Evolutionary conservation across 1,140 invertebrate species (phyloP), one percentile per base, ranked within the genome.

Genomic region (Hycleus cichorii): DNA sequence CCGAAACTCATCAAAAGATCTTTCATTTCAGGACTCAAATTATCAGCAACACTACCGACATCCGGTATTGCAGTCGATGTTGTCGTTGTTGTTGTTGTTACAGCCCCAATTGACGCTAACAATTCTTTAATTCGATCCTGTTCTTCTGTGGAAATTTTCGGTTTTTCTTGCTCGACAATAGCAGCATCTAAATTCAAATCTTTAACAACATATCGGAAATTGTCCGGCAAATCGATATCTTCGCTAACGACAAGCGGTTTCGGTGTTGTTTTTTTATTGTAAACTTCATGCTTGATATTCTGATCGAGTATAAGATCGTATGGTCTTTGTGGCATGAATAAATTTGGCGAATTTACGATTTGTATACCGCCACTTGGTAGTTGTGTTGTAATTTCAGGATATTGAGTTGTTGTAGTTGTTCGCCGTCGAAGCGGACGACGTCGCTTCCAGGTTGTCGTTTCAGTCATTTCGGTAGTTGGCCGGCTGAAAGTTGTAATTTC

Each of bases 1-100:
- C 76, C 76, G 57, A 76, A 75, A 42, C 63, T 73, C 52, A 70
- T 73, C 8, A 78, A 56, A 5, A 78, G 50, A 26, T 75, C 65
- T 60, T 73, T 72, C 73, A 77, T 75, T 48, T 78, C 76, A 39
- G 74, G 69, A 38, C 66, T 68, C 25, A 77, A 62, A 44, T 66
- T 71, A 18, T 76, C 69, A 7, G 69, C 75, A 1, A 75, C 71
- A 12, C 68, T 63, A 25, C 65, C 56, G 8, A 71, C 65, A 62
- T 74, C 69, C 8, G 72, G 69, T 6, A 60, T 25, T 32, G 47
- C 39, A 11, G 62, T 56, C 18, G 50, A 44, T 18, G 49, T 59
- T 24, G 57, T 62, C 6, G 68, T 63, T 4, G 63, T 65, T 0
- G 64, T 60, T 8, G 61, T 54, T 0, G 51, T 53, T 43, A 40